phyloP scores from a whole-genome alignment of 2,797 vertebrate genomes.

The Hydrocynus forskahlii region DNA sequence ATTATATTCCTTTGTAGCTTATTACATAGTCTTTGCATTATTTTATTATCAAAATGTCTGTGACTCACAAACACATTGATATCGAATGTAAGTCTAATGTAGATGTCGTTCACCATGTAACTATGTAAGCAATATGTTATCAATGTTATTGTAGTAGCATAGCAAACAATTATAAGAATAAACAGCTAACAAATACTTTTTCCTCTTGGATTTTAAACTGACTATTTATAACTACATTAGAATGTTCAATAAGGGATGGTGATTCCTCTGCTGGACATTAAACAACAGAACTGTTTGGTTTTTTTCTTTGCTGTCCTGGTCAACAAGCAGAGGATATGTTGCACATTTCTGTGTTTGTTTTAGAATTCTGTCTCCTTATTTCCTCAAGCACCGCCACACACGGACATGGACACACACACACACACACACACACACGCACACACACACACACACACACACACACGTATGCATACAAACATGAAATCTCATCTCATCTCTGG shows the following conservation, averaged over 20 bases:
- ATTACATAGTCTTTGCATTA: too few species aligned
- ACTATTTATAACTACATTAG: too few species aligned
- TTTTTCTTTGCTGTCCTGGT: background rate
- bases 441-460: slow-evolving; percentile 26
- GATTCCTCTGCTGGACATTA: background rate
- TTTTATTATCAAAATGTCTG: too few species aligned
- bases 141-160: too few species aligned
- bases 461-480: slow-evolving; percentile 16
- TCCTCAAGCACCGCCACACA: background rate
- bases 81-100: too few species aligned
- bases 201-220: too few species aligned
- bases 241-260: background rate
- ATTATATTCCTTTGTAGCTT: too few species aligned
- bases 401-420: slow-evolving; percentile 28
- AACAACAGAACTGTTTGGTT: background rate
- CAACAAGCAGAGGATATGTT: background rate
- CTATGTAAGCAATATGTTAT: too few species aligned
- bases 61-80: too few species aligned
- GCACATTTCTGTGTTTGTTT: slow-evolving; percentile 17
- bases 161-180: too few species aligned
- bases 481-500: slow-evolving; percentile 43
- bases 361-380: slow-evolving; percentile 30
- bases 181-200: too few species aligned
- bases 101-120: too few species aligned
- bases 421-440: slow-evolving; percentile 11